Conservation (phyloP, 2,888 invertebrate genomes). For the Nomada flava region DNA sequence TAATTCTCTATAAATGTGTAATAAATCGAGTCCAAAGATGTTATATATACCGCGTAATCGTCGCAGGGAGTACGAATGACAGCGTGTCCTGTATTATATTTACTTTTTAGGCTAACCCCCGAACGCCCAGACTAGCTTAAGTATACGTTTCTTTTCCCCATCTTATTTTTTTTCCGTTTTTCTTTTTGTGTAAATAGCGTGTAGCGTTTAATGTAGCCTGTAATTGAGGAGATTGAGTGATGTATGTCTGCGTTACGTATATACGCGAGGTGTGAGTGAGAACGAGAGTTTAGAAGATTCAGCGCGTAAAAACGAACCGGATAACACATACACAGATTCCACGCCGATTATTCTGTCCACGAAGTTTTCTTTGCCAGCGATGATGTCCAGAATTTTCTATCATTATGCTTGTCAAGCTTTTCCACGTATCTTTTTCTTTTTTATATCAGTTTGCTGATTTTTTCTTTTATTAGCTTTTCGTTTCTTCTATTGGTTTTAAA, state of each 20-base stretch:
- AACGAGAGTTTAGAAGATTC: constrained; percentile 25
- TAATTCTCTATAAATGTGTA: constrained; percentile 83
- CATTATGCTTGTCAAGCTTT: neutral
- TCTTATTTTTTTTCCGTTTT: neutral
- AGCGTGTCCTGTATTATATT: constrained; percentile 81
- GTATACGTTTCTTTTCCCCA: constrained; percentile 69
- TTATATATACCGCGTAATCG: constrained; percentile 82
- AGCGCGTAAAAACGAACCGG: constrained; percentile 42
- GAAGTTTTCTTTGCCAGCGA: neutral
- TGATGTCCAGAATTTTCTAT: neutral
- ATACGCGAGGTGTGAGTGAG: constrained; percentile 26
- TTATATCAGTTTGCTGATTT: neutral
- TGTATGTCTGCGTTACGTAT: constrained; percentile 4
- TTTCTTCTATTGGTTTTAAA: neutral
- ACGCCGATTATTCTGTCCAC: constrained; percentile 8
- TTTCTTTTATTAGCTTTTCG: neutral
- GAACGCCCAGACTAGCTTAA: constrained; percentile 74
- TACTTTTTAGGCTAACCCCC: constrained; percentile 81
- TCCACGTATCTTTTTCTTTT: neutral
- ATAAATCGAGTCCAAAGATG: constrained; percentile 84
- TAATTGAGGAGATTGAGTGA: constrained; percentile 53
- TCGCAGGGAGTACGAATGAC: constrained; percentile 71
- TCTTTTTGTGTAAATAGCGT: constrained; percentile 81
- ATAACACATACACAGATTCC: constrained; percentile 3
- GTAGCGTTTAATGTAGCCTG: constrained; percentile 56